Percentiles rank a stretch among this genome's conserved stretches.
These are phyloP conservation scores for Labia minor DNA, from an alignment of 2,888 invertebrate genomes.

Conservation along the genomic window DNA sequence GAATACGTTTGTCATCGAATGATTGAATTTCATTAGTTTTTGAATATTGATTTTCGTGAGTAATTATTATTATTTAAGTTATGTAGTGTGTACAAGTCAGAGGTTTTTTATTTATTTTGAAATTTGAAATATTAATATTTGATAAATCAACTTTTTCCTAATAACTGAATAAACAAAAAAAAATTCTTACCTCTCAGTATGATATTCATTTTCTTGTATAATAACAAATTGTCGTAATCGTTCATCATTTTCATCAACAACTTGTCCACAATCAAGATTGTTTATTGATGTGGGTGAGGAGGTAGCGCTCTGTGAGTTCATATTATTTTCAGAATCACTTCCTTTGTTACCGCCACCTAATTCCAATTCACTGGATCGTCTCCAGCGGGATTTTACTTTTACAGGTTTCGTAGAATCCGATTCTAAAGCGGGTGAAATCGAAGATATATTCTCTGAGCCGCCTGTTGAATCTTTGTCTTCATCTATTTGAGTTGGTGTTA, in stretches of 20 bases:
- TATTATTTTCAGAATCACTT: constrained; percentile 24
- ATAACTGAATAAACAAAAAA: too few species aligned
- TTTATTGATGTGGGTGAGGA: constrained; percentile 23
- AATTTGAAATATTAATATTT: too few species aligned
- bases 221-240: constrained; percentile 65
- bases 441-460: background rate
- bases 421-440: constrained; percentile 31
- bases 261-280: constrained; percentile 27
- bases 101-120: too few species aligned
- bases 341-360: constrained; percentile 38
- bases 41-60: too few species aligned
- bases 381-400: constrained; percentile 69
- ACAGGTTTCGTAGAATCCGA: constrained; percentile 49
- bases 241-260: constrained; percentile 44
- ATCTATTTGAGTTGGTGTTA: background rate
- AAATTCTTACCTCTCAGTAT: constrained; percentile 57
- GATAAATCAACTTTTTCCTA: too few species aligned
- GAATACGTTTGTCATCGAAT: too few species aligned
- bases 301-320: constrained; percentile 24
- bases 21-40: too few species aligned
- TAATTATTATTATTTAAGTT: too few species aligned
- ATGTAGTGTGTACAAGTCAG: too few species aligned
- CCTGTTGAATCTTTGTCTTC: background rate
- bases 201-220: constrained; percentile 76
- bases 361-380: constrained; percentile 63